Conservation (phyloP, 2,113 vertebrate species). For the Alexandromys fortis region DNA sequence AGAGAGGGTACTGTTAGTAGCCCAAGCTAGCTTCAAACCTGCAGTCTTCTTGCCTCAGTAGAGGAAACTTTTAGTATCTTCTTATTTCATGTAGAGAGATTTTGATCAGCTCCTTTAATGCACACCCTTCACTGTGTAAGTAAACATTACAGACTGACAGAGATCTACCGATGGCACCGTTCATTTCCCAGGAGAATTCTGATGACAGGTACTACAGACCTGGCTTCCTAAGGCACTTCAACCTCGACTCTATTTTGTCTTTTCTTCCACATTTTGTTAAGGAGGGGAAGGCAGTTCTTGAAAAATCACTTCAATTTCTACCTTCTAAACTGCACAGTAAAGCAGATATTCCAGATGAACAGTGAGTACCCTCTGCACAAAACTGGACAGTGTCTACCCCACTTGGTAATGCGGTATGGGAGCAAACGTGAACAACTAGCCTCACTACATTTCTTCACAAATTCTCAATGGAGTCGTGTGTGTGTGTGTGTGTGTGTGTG, state of each 20-base stretch:
- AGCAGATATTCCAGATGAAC: not conserved
- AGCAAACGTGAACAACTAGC: not conserved
- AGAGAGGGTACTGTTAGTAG: not conserved
- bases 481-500: no score
- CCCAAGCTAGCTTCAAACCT: not conserved
- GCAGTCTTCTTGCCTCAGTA: not conserved
- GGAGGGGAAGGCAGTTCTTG: not conserved
- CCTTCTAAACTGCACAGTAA: not conserved
- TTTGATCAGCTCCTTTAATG: not conserved
- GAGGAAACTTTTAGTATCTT: no score
- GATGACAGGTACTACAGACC: not conserved
- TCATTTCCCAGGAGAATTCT: not conserved
- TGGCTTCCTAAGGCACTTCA: not conserved
- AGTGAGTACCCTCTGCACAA: not conserved
- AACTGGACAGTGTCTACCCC: not conserved
- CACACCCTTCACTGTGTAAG: not conserved
- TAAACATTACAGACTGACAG: not conserved
- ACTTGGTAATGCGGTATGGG: not conserved
- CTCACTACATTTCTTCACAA: not conserved
- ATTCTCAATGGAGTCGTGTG: no score
- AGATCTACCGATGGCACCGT: not conserved
- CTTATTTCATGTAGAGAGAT: not conserved
- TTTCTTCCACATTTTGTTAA: not conserved
- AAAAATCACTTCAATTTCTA: not conserved
- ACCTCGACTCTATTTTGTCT: not conserved